Conservation (phyloP, 2,797 vertebrate genomes). For the Arnoldichthys spilopterus region DNA sequence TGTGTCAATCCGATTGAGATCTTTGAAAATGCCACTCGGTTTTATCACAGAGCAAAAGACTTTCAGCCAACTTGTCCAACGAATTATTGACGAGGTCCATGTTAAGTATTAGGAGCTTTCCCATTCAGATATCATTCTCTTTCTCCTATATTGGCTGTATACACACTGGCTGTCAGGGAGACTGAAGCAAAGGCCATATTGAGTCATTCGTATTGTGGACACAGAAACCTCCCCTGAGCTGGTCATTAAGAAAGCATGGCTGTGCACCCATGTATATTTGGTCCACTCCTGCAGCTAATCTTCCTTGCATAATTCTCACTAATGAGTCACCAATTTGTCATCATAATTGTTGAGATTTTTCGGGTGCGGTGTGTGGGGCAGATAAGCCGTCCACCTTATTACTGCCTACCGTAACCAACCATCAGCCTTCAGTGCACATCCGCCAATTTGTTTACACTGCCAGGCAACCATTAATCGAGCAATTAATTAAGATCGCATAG, state of each 20-base stretch:
- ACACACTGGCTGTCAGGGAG: not conserved
- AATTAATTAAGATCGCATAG: slow-evolving; percentile 47
- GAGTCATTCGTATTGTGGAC: not conserved
- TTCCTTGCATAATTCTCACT: not conserved
- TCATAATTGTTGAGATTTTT: slow-evolving; percentile 39
- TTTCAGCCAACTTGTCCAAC: too few relatives aligned
- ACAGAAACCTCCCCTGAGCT: not conserved
- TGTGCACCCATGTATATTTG: slow-evolving; percentile 4
- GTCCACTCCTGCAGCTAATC: slow-evolving; percentile 3
- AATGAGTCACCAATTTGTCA: slow-evolving; percentile 48
- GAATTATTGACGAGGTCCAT: too few relatives aligned
- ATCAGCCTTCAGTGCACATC: slow-evolving; percentile 35
- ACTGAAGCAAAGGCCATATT: not conserved
- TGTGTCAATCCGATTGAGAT: not conserved
- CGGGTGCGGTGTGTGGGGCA: not conserved
- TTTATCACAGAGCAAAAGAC: not conserved
- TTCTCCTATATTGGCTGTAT: not conserved
- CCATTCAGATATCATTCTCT: not conserved
- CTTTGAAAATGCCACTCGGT: not conserved
- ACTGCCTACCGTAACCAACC: slow-evolving; percentile 18
- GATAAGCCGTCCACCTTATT: slow-evolving; percentile 32
- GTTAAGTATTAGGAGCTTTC: not conserved
- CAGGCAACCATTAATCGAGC: slow-evolving; percentile 45
- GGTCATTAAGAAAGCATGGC: slow-evolving; percentile 9
- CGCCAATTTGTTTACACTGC: slow-evolving; percentile 44